Evolutionary conservation across 1,140 invertebrate species (phyloP), one percentile per base, ranked within the genome.

Genomic region (Conus ventricosus): DNA sequence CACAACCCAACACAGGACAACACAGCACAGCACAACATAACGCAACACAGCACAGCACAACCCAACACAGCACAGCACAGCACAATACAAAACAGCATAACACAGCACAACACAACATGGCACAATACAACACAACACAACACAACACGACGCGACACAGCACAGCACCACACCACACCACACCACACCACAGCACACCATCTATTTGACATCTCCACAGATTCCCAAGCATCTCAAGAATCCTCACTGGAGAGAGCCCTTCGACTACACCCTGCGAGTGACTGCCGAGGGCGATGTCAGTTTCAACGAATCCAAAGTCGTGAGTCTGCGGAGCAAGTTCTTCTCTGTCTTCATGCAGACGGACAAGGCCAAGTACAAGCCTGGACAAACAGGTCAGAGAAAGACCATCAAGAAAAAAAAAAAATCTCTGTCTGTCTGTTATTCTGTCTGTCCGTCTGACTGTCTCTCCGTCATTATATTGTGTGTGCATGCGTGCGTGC

Each of bases 341-440:
- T 84, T 88, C 55, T 91, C 91, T 5, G 76, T 91, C n/a, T 91
- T 92, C 63, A 85, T 92, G 82, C 91, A 92, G 89, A 91, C 91
- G 13, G 91, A 92, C 89, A 92, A 92, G 67, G 91, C 91, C 84
- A 88, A 91, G 13, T 91, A 91, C 85, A 91, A 91, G 88, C 91
- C 91, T 17, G 88, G 88, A 53, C 91, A 92, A 82, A 92, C 91
- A 84, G 90, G 53, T 83, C 53, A 83, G 23, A 23, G 71, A 75
- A 39, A 39, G 39, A 39, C 39, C 39, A 39, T 39, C 20, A 67
- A 78, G 76, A 11, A 39, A 11, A 39, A 11, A 39, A 11, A 39
- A 78, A 1, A 78, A 25, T 78, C 17, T 54, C 39, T 39, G 39
- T 39, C 39, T 39, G 39, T 39, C 39, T 39, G n/a, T n/a, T n/a